Percentiles rank a stretch among this genome's conserved stretches.
Evolutionary conservation across 2,888 invertebrate genomes (phyloP).

Genomic region (Cephalotes varians): DNA sequence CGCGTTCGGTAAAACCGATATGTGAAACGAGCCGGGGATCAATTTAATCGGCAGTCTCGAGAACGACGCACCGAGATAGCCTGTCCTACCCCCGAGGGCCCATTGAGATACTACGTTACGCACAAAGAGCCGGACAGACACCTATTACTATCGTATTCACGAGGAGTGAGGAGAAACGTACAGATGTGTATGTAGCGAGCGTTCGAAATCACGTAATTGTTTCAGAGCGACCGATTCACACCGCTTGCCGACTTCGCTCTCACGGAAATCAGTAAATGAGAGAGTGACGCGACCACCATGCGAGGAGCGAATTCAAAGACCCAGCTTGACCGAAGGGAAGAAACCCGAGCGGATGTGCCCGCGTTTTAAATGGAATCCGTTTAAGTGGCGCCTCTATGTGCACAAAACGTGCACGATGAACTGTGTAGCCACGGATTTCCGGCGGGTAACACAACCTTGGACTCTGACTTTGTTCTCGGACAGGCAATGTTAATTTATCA

Average conservation of each 20-base stretch:
- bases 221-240: neutral
- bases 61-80: neutral
- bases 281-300: slow-evolving; percentile 19
- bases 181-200: neutral
- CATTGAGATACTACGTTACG: neutral
- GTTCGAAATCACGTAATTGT: neutral
- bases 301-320: slow-evolving; percentile 6
- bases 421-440: too few relatives aligned
- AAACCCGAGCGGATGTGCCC: too few relatives aligned
- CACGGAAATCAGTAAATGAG: slow-evolving; percentile 10
- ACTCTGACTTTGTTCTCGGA: too few relatives aligned
- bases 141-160: neutral
- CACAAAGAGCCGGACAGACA: neutral
- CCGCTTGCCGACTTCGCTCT: neutral
- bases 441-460: too few relatives aligned
- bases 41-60: neutral
- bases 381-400: too few relatives aligned
- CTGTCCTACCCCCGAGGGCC: neutral
- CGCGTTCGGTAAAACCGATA: neutral
- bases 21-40: neutral
- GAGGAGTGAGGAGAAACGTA: neutral
- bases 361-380: too few relatives aligned
- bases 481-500: too few relatives aligned
- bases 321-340: neutral
- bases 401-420: too few relatives aligned